Evolutionary conservation across 2,113 vertebrate species (phyloP), one percentile per base, ranked within the genome.

Genomic region (Coptodon rendalli): DNA sequence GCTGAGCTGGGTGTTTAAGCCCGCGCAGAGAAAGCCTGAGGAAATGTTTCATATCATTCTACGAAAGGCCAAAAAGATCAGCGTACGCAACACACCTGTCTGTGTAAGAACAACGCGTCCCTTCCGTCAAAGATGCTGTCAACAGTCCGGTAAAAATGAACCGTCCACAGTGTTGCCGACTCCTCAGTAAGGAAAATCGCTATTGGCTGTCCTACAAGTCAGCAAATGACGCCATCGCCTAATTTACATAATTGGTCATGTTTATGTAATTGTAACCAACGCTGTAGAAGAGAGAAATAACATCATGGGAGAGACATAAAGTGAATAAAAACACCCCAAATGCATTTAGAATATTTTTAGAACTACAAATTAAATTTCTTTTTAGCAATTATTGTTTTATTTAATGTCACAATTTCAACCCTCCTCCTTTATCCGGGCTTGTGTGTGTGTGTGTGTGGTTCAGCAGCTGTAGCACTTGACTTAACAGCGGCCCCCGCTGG

Each of bases 41-140:
- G 3, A 50, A 31, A 50, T 19, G 6, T 6, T 50, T 50, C 0
- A 50, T 78, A 12, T 78, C 4, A 16, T 78, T 48, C 2, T 22
- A 17, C 2, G 0, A 1, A 82, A 53, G 10, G 19, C 0, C 6
- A n/a, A 22, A 2, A 29, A 27, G 2, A 38, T 7, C 3, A 3
- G 19, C 9, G 5, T 31, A 24, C 6, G 17, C 3, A 6, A 43
- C 22, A 9, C 3, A 91, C 76, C 71, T 63, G 19, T 78, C 24
- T 29, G 19, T 31, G 45, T 12, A 50, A 31, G 16, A 78, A 31
- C 4, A 19, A 48, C 43, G 17, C 31, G 85, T 71, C 27, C 22
- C 3, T 3, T 2, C 4, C 0, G 87, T 79, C 89, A 48, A 40
- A 5, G 2, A 6, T 4, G 45, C 1, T 3, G 6, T 9, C 63